These are phyloP conservation scores for Bursaphelenchus okinawaensis DNA, from an alignment of 2,888 invertebrate genomes.

Conservation along the genomic window DNA sequence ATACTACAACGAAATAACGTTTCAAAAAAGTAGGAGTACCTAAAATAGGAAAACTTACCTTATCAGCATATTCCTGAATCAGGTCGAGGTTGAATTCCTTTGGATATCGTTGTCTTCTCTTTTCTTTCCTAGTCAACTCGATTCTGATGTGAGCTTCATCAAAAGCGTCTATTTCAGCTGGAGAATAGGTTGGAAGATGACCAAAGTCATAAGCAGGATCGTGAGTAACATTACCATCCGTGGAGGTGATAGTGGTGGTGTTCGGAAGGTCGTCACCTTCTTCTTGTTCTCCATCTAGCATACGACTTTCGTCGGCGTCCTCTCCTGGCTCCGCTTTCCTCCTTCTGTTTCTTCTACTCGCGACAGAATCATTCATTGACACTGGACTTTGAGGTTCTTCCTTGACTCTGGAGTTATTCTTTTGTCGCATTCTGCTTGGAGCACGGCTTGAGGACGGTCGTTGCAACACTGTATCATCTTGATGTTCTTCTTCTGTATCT, in stretches of 20 bases:
- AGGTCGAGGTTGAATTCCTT: constrained; percentile 17
- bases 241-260: neutral
- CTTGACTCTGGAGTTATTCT: neutral
- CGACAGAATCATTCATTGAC: neutral
- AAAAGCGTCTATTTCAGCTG: constrained; percentile 16
- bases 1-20: no score
- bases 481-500: neutral
- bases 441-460: neutral
- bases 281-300: neutral
- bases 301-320: neutral
- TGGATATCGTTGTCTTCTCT: constrained; percentile 1
- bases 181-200: constrained; percentile 9
- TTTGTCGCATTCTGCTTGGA: neutral
- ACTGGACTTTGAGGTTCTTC: neutral
- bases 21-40: neutral
- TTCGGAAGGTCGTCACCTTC: constrained; percentile 1
- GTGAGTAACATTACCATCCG: neutral
- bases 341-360: neutral
- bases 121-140: constrained; percentile 11
- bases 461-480: neutral
- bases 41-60: constrained; percentile 2
- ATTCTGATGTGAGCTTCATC: constrained; percentile 10
- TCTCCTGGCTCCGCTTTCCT: neutral
- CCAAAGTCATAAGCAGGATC: constrained; percentile 12
- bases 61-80: constrained; percentile 49